phyloP scores from a whole-genome alignment of 2,797 vertebrate genomes.

The Harpagifer antarcticus region DNA sequence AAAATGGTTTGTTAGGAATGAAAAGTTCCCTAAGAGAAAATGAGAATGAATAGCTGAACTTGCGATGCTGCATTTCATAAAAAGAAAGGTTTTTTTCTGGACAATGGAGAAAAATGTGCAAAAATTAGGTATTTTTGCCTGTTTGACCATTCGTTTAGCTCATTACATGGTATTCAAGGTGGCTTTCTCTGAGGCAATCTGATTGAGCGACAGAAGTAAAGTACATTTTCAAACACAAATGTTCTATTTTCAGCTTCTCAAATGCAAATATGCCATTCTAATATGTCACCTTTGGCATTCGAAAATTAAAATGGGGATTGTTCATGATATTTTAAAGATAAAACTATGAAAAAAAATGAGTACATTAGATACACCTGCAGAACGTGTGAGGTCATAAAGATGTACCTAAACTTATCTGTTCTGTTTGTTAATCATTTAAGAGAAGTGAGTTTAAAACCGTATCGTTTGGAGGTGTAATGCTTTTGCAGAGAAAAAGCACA shows the following conservation, averaged over 20 bases:
- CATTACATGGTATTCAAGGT: background rate
- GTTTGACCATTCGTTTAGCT: background rate
- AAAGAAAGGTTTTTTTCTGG: background rate
- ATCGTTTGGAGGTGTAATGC: background rate
- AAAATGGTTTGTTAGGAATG: background rate
- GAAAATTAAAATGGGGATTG: background rate
- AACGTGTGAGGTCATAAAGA: background rate
- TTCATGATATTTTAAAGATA: background rate
- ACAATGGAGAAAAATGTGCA: background rate
- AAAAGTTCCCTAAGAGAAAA: no score
- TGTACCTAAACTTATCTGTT: background rate
- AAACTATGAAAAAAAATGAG: background rate
- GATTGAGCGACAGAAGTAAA: background rate
- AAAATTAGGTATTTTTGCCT: background rate
- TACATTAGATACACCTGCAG: background rate
- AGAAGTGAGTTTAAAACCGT: background rate
- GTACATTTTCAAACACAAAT: background rate
- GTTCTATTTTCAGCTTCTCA: background rate
- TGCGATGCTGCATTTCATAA: no score
- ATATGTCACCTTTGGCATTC: background rate
- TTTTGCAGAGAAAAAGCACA: conserved; percentile 18
- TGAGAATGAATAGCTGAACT: background rate
- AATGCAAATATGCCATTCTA: background rate
- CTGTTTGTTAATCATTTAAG: background rate
- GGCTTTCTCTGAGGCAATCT: background rate